Percentiles rank a stretch among this genome's conserved stretches.
These are phyloP conservation scores for Salvelinus sp. DNA, from an alignment of 2,113 vertebrate species.

Conservation along the genomic window DNA sequence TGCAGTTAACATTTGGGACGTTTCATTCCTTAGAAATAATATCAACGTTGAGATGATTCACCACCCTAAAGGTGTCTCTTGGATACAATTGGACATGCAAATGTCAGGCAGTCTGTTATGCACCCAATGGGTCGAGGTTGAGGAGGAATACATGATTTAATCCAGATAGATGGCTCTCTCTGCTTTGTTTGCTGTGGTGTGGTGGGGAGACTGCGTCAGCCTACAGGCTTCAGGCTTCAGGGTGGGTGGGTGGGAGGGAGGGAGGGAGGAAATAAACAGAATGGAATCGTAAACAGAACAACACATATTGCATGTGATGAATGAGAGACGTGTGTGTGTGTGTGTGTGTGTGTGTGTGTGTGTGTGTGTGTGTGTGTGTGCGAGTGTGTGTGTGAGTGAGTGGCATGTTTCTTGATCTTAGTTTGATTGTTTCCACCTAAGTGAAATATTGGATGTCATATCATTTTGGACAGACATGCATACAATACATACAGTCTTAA, in stretches of 20 bases:
- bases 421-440: conserved; percentile 42
- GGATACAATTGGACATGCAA: conserved; percentile 45
- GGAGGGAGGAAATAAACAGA: conserved; percentile 30
- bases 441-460: not conserved
- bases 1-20: not conserved
- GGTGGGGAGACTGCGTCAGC: conserved; percentile 40
- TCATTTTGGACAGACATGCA: not conserved
- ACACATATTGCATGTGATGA: not conserved
- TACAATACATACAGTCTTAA: not conserved
- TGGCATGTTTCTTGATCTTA: conserved; percentile 46
- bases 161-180: conserved; percentile 57
- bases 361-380: not conserved
- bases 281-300: conserved; percentile 1
- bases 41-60: not conserved
- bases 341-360: not conserved
- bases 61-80: not conserved
- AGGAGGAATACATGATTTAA: conserved; percentile 65
- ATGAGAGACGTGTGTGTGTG: not conserved
- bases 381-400: conserved; percentile 28
- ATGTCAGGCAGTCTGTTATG: conserved; percentile 54
- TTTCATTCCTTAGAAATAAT: not conserved
- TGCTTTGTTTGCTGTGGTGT: conserved; percentile 19
- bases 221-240: conserved; percentile 12
- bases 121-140: conserved; percentile 49
- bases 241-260: conserved; percentile 18